These are phyloP conservation scores for Salvator merianae DNA, from an alignment of 2,113 vertebrate genomes.

Conservation along the genomic window DNA sequence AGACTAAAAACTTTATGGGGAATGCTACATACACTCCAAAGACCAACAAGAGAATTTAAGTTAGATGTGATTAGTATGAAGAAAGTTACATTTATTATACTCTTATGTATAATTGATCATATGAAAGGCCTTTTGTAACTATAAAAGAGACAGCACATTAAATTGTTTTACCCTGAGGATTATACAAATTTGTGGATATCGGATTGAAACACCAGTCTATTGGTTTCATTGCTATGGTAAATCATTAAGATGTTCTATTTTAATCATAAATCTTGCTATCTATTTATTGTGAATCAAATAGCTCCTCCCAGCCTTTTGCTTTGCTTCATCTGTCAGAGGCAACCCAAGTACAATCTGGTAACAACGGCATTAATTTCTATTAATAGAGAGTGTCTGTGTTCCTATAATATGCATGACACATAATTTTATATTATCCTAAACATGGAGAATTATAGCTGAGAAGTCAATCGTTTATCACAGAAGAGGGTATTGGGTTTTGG, in stretches of 20 bases:
- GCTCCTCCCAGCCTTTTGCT: conserved; percentile 72
- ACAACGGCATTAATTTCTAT: conserved; percentile 48
- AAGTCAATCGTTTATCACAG: conserved; percentile 53
- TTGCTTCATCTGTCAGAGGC: conserved; percentile 64
- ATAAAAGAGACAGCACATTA: conserved; percentile 85
- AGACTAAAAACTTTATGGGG: conserved; percentile 81
- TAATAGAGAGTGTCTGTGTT: conserved; percentile 48
- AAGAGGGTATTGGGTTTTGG: conserved; percentile 50
- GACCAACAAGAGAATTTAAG: conserved; percentile 80
- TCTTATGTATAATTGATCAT: conserved; percentile 86
- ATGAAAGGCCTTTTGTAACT: conserved; percentile 84
- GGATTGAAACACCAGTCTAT: conserved; percentile 77
- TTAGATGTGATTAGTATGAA: conserved; percentile 85
- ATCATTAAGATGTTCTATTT: conserved; percentile 78
- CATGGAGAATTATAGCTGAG: conserved; percentile 49
- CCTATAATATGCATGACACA: conserved; percentile 51
- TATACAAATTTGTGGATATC: conserved; percentile 80
- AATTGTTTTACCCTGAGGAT: conserved; percentile 84
- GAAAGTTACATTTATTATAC: conserved; percentile 85
- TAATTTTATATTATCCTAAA: conserved; percentile 53
- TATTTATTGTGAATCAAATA: conserved; percentile 77
- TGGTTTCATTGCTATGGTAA: conserved; percentile 79
- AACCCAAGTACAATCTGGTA: conserved; percentile 59
- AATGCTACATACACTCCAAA: conserved; percentile 79
- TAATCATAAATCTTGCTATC: conserved; percentile 74